Evolutionary conservation across 2,113 vertebrate genomes (phyloP), one percentile per base, ranked within the genome.

Genomic region (Pleuronectes platessa): DNA sequence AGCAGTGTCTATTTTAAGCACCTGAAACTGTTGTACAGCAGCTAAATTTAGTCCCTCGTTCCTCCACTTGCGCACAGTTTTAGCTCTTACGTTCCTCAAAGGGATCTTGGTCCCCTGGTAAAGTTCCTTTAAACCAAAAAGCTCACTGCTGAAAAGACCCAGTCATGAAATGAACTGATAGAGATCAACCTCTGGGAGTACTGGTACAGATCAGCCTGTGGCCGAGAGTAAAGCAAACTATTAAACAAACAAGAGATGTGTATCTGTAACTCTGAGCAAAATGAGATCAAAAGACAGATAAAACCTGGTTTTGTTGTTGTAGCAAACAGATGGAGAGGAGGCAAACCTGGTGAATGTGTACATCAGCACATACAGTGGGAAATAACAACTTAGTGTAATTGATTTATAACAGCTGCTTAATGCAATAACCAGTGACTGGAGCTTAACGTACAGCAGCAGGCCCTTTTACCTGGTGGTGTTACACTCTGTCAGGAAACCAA

Each of bases 241-340:
- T 68, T 73, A 65, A 76, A 83, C 31, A 74, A 76, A 71, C 42
- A 53, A 18, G 12, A 81, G 53, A 81, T 81, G 20, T 37, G 5
- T 67, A 81, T 86, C 76, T 55, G 0, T 3, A 58, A 60, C 40
- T 51, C 49, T 5, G 61, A 66, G 17, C 60, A 54, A 12, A 42
- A 60, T 24, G 0, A 14, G 14, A 61, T 65, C 55, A 4, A 35
- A 58, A 74, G 53, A 65, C 49, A 64, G 6, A 69, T 5, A 2
- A 15, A 64, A 27, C 2, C 2, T 24, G 6, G 7, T 42, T 18
- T 42, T 11, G 0, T 64, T 45, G 62, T 37, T 27, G 45, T 47
- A 59, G 7, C 9, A 26, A 5, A 54, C 20, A 54, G 53, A 54
- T 21, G 53, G n/a, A 21, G 53, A 10, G 53, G 53, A 54, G 53